These are phyloP conservation scores for Drosophila fuyamai DNA, from an alignment of 1,140 invertebrate genomes.

Conservation along the genomic window DNA sequence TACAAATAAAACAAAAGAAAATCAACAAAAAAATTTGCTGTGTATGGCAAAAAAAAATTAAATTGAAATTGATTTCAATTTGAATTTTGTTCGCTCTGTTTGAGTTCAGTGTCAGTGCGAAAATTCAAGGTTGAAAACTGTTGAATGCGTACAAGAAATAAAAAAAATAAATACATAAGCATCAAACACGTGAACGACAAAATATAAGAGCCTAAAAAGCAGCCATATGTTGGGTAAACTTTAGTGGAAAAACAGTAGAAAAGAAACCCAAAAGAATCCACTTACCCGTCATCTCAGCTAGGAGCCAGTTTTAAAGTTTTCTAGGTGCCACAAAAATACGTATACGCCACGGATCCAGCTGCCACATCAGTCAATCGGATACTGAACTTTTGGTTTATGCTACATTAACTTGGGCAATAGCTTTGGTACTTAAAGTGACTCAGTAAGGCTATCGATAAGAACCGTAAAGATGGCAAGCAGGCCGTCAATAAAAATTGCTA, in stretches of 20 bases:
- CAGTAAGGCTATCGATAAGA: slow-evolving; percentile 67
- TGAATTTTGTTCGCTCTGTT: slow-evolving; percentile 61
- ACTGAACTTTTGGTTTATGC: slow-evolving; percentile 6
- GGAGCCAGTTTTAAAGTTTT: slow-evolving; percentile 38
- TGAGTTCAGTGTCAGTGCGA: slow-evolving; percentile 75
- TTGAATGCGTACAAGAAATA: slow-evolving; percentile 47
- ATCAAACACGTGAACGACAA: slow-evolving; percentile 14
- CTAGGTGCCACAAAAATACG: slow-evolving; percentile 60
- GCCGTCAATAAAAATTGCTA: slow-evolving; percentile 21
- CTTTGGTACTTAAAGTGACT: slow-evolving; percentile 35
- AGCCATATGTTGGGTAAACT: slow-evolving; percentile 67
- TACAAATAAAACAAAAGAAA: slow-evolving; percentile 34
- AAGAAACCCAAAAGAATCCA: slow-evolving; percentile 6
- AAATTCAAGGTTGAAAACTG: slow-evolving; percentile 73
- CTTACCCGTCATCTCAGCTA: slow-evolving; percentile 1
- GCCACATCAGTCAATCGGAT: slow-evolving; percentile 5
- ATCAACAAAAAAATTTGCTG: slow-evolving; percentile 28
- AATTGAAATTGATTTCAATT: slow-evolving; percentile 82
- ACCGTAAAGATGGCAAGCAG: slow-evolving; percentile 14
- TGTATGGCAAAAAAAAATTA: slow-evolving; percentile 51
- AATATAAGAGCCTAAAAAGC: slow-evolving; percentile 28
- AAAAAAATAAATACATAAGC: slow-evolving; percentile 29
- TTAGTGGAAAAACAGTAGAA: slow-evolving; percentile 11
- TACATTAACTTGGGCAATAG: slow-evolving; percentile 1
- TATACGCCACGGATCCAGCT: slow-evolving; percentile 46